phyloP scores from a whole-genome alignment of 1,140 invertebrate species.

The Leptestheria dahalacensis region DNA sequence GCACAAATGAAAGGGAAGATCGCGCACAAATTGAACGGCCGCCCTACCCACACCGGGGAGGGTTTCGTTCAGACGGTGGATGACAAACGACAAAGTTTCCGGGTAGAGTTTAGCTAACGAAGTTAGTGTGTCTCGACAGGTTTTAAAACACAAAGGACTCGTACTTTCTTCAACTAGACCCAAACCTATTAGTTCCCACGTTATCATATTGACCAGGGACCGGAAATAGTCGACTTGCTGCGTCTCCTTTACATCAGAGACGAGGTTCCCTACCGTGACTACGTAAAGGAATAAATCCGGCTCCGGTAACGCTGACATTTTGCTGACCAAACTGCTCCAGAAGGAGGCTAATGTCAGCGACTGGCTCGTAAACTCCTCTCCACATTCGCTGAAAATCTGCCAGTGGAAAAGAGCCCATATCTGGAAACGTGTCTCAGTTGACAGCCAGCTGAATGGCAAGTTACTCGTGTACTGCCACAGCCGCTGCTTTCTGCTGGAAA shows the following conservation, averaged over 20 bases:
- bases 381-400: constrained; percentile 5
- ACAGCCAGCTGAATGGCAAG: constrained; percentile 52
- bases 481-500: constrained; percentile 52
- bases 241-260: background rate
- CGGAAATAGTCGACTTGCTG: background rate
- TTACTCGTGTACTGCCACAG: constrained; percentile 71
- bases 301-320: background rate
- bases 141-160: background rate
- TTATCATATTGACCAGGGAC: background rate
- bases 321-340: background rate
- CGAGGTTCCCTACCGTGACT: background rate
- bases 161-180: background rate
- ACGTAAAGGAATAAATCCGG: background rate
- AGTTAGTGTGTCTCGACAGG: background rate
- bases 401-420: constrained; percentile 21
- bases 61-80: background rate
- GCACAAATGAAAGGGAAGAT: constrained; percentile 54
- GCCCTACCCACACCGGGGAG: background rate
- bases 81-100: background rate
- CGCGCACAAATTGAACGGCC: constrained; percentile 53
- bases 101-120: background rate
- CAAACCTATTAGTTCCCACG: constrained; percentile 1
- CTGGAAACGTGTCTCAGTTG: constrained; percentile 50
- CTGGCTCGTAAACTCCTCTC: constrained; percentile 1
- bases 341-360: background rate